Conservation (phyloP, 1,140 invertebrate genomes). For the Steinernema khuongi region DNA sequence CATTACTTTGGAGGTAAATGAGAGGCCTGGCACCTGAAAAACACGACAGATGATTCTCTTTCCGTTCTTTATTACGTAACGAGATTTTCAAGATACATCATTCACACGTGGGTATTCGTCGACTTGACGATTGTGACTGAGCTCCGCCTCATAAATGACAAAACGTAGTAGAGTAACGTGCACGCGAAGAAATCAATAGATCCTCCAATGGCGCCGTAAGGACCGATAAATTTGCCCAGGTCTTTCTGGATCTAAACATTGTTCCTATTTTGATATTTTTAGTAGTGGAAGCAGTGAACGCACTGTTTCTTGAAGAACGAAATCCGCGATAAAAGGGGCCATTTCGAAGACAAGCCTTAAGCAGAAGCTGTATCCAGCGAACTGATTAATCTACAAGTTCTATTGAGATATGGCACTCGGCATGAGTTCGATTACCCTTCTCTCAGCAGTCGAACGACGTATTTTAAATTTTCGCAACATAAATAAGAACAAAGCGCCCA, state of each 20-base stretch:
- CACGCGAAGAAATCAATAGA: not conserved
- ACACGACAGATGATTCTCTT: no score
- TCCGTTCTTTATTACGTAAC: no score
- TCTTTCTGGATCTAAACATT: conserved; percentile 6
- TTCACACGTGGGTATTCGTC: no score
- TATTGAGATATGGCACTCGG: not conserved
- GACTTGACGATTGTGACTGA: not conserved
- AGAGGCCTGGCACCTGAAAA: no score
- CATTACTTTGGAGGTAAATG: no score
- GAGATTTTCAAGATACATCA: no score
- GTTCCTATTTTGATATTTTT: no score
- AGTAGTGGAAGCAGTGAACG: not conserved
- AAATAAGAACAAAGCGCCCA: not conserved
- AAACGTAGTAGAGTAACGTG: not conserved
- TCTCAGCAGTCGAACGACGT: not conserved
- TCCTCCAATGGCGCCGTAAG: not conserved
- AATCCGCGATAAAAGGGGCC: not conserved
- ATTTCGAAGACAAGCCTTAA: conserved; percentile 3
- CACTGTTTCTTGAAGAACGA: not conserved
- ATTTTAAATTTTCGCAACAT: not conserved
- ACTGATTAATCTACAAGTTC: not conserved
- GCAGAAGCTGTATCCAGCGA: not conserved
- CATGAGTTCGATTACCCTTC: not conserved
- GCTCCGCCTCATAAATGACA: not conserved
- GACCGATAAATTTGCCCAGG: not conserved